Percentiles rank a stretch among this genome's conserved stretches.
Conservation (phyloP, 2,888 invertebrate genomes). For the Sesamia inferens region DNA sequence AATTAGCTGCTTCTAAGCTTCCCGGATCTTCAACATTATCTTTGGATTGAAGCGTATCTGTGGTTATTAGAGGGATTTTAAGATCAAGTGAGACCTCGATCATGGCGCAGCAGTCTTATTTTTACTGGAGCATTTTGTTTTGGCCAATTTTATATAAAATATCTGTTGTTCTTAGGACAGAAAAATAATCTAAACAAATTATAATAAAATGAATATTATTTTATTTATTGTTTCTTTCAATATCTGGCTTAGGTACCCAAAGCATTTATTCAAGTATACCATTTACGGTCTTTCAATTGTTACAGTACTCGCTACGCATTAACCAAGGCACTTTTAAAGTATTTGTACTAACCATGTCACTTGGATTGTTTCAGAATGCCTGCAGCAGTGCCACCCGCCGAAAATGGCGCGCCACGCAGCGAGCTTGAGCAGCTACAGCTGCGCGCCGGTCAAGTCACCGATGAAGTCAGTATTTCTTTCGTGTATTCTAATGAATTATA, state of each 20-base stretch:
- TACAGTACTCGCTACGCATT: background rate
- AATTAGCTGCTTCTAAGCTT: slow-evolving; percentile 26
- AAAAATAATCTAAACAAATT: background rate
- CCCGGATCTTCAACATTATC: background rate
- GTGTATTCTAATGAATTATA: background rate
- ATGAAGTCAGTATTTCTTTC: slow-evolving; percentile 92
- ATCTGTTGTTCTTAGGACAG: background rate
- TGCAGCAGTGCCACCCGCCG: slow-evolving; percentile 90
- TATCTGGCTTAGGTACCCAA: background rate
- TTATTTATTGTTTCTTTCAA: background rate
- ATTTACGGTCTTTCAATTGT: no score
- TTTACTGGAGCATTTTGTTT: background rate
- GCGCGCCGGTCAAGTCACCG: slow-evolving; percentile 95
- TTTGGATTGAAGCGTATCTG: slow-evolving; percentile 3
- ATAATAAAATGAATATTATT: background rate
- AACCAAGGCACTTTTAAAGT: background rate
- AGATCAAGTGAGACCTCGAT: background rate
- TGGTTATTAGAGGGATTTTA: background rate
- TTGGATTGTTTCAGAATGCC: slow-evolving; percentile 91
- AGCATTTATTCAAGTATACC: background rate
- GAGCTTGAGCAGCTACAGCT: slow-evolving; percentile 97
- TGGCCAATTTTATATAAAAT: background rate
- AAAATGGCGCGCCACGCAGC: slow-evolving; percentile 93
- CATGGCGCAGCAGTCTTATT: background rate
- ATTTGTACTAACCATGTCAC: slow-evolving; percentile 4